Base-by-base conservation (phyloP, 2,797 vertebrate genomes). In the Falco columbarius region DNA sequence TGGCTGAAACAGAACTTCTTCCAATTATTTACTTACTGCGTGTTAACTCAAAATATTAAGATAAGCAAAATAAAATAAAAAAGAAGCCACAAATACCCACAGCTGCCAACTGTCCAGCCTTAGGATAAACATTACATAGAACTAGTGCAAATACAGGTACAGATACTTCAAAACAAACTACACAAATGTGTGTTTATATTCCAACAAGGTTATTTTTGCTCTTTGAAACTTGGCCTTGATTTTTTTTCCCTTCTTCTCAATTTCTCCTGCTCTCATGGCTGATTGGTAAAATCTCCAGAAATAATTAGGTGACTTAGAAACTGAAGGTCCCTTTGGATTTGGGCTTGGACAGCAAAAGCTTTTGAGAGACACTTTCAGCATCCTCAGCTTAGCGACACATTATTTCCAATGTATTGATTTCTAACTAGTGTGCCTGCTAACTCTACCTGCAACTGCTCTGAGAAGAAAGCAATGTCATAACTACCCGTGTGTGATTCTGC, bases 1-100 rank as follows among this genome's bases (percentile, higher is more conserved):
- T 58, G 55, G 52, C 62, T 67, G 59, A 89, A 76, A 76, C 5
- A 6, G 66, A 62, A 89, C 46, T 86, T 65, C 40, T 91, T 62
- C 47, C 49, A 58, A 51, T 58, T 86, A 76, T 85, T 96, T 82
- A 54, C 65, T 94, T 73, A 59, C 20, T 56, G 63, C 0, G 0
- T 55, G 70, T 93, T 81, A 82, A 92, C 58, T 82, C 14, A 79
- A 76, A 90, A 88, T 63, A 65, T 44, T 71, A 96, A 95, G 90
- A 89, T 82, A 73, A 90, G 63, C 20, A 81, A 86, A 92, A 62
- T 19, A 55, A 44, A 58, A 66, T 16, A 26, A 58, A 55, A 30
- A 40, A 14, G 17, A 63, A 79, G 17, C 17, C 22, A 20, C 68
- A 68, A 47, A 90, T 75, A 54, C 46, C 24, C 30, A 36, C 11